phyloP scores from a whole-genome alignment of 2,113 vertebrate genomes.

The Coreoperca whiteheadi region DNA sequence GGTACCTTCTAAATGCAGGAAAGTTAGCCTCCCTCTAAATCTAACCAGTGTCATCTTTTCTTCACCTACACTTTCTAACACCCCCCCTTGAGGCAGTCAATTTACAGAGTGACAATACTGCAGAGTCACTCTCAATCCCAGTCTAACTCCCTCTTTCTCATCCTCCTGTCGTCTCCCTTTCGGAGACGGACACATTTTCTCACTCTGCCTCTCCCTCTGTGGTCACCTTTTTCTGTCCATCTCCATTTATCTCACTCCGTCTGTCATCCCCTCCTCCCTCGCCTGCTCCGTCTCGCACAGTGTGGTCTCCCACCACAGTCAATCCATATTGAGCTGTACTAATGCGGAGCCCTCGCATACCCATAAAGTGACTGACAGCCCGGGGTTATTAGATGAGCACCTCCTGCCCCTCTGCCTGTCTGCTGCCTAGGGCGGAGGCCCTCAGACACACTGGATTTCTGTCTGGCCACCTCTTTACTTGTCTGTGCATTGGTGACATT shows the following conservation, averaged over 20 bases:
- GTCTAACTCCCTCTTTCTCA: slow-evolving; percentile 25
- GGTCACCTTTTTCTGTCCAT: slow-evolving; percentile 66
- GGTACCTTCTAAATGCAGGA: slow-evolving; percentile 7
- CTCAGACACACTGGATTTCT: slow-evolving; percentile 18
- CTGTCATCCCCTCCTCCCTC: slow-evolving; percentile 49
- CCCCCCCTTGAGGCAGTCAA: neutral
- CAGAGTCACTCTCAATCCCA: slow-evolving; percentile 48
- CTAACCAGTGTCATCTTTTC: slow-evolving; percentile 13
- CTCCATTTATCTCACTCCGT: slow-evolving; percentile 68
- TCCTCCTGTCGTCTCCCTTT: slow-evolving; percentile 26
- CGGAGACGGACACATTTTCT: slow-evolving; percentile 59
- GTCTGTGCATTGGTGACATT: slow-evolving; percentile 5
- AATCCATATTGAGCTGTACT: slow-evolving; percentile 67
- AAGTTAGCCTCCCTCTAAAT: slow-evolving; percentile 19
- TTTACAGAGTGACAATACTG: slow-evolving; percentile 35
- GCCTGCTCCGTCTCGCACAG: slow-evolving; percentile 19
- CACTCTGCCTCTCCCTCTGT: slow-evolving; percentile 45
- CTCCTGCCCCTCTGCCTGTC: slow-evolving; percentile 37
- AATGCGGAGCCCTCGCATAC: slow-evolving; percentile 59
- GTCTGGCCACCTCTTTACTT: neutral
- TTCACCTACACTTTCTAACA: slow-evolving; percentile 12
- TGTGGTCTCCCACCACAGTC: slow-evolving; percentile 67
- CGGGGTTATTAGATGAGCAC: slow-evolving; percentile 53
- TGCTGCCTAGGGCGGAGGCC: slow-evolving; percentile 12
- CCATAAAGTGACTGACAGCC: slow-evolving; percentile 69